Evolutionary conservation across 2,888 invertebrate species (phyloP).

Genomic region (Xanthorhoe designata): DNA sequence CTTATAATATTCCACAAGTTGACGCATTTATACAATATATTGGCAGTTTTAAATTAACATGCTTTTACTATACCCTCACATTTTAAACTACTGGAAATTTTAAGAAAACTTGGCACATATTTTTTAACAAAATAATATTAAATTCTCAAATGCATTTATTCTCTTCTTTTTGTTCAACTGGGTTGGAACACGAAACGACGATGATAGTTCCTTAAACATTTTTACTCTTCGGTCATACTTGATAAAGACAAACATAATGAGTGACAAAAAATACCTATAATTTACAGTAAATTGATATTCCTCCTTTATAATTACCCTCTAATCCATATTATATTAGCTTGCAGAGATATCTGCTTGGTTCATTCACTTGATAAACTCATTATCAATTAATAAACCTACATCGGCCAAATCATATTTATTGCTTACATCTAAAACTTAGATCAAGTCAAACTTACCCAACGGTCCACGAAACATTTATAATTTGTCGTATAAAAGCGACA

Average conservation of each 20-base stretch:
- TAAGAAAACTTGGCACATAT: slow-evolving; percentile 31
- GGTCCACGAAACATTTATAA: not conserved
- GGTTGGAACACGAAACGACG: too few species aligned
- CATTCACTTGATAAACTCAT: slow-evolving; percentile 8
- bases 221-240: not conserved
- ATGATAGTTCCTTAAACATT: not conserved
- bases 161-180: too few species aligned
- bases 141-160: not conserved
- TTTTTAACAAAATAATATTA: slow-evolving; percentile 20
- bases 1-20: slow-evolving; percentile 3
- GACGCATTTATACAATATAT: slow-evolving; percentile 44
- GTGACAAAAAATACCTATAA: not conserved
- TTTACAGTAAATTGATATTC: slow-evolving; percentile 4
- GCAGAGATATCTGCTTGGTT: slow-evolving; percentile 26
- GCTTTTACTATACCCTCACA: slow-evolving; percentile 53
- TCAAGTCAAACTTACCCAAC: not conserved
- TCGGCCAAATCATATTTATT: not conserved
- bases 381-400: not conserved
- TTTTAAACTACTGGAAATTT: slow-evolving; percentile 36
- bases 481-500: slow-evolving; percentile 2
- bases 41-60: slow-evolving; percentile 63
- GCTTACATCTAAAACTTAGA: slow-evolving; percentile 1
- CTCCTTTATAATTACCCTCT: slow-evolving; percentile 23
- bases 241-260: not conserved
- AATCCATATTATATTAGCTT: slow-evolving; percentile 25